phyloP scores from a whole-genome alignment of 2,797 vertebrate genomes.

The Silurus aristotelis region DNA sequence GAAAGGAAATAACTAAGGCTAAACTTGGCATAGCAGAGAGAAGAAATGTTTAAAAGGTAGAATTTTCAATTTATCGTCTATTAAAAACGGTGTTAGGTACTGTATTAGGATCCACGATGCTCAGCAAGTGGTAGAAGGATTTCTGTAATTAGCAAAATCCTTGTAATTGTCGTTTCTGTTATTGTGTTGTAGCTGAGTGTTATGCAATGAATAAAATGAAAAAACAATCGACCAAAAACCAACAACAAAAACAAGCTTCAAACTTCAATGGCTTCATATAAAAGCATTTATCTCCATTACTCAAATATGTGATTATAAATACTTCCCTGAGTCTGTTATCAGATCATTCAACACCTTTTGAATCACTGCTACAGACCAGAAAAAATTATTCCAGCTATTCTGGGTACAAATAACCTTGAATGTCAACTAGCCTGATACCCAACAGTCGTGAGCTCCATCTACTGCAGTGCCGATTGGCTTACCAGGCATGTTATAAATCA shows the following conservation, averaged over 20 bases:
- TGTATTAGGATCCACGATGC: background rate
- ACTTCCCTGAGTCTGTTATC: background rate
- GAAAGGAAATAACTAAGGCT: slow-evolving; percentile 3
- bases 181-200: background rate
- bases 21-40: background rate
- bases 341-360: slow-evolving; percentile 19
- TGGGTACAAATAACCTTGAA: slow-evolving; percentile 54
- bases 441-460: slow-evolving; percentile 35
- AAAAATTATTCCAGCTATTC: slow-evolving; percentile 22
- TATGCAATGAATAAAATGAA: too few species aligned
- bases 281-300: background rate
- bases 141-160: background rate
- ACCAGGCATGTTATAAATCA: slow-evolving; percentile 23
- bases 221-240: background rate
- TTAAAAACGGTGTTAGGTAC: background rate
- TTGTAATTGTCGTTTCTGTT: background rate
- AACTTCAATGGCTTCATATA: too few species aligned
- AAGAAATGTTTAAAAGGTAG: background rate
- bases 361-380: slow-evolving; percentile 17
- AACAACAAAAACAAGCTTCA: background rate
- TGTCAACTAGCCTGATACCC: slow-evolving; percentile 36
- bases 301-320: background rate
- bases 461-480: background rate
- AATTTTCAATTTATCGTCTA: background rate
- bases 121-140: background rate